phyloP scores from a whole-genome alignment of 2,113 vertebrate species.

The Alligator mississippiensis region DNA sequence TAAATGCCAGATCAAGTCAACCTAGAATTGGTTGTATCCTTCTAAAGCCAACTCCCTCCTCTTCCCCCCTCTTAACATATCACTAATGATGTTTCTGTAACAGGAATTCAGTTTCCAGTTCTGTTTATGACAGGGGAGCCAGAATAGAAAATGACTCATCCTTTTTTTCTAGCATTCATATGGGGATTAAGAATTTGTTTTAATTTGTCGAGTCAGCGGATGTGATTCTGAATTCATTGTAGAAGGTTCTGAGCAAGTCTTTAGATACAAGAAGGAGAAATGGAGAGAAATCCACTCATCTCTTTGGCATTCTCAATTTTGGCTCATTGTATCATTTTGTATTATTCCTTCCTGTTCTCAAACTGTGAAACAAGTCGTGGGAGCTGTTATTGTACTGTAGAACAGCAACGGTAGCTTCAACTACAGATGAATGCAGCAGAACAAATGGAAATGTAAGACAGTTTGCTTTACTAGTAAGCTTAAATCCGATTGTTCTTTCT shows the following conservation, averaged over 20 bases:
- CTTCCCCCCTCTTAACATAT: background rate
- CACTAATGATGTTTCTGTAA: background rate
- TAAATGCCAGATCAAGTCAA: background rate
- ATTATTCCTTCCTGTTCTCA: conserved; percentile 21
- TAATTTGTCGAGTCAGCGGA: background rate
- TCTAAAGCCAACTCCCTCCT: background rate
- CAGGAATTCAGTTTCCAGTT: background rate
- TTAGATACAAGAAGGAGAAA: background rate
- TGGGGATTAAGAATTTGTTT: background rate
- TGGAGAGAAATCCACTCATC: background rate
- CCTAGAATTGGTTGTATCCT: background rate
- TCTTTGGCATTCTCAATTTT: background rate
- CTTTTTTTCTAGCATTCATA: background rate
- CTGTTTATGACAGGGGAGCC: background rate
- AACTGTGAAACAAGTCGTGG: conserved; percentile 42
- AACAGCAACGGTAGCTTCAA: conserved; percentile 15
- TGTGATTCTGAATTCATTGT: background rate
- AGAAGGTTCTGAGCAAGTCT: background rate
- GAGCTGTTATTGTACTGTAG: conserved; percentile 35
- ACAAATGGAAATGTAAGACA: background rate
- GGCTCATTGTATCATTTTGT: background rate
- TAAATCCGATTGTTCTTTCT: conserved; percentile 30
- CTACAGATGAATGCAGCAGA: conserved; percentile 39
- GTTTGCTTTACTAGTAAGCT: background rate
- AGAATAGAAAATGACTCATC: background rate